Evolutionary conservation across 1,140 invertebrate species (phyloP), one percentile per base, ranked within the genome.

Genomic region (Mycetomoellerius zeteki): DNA sequence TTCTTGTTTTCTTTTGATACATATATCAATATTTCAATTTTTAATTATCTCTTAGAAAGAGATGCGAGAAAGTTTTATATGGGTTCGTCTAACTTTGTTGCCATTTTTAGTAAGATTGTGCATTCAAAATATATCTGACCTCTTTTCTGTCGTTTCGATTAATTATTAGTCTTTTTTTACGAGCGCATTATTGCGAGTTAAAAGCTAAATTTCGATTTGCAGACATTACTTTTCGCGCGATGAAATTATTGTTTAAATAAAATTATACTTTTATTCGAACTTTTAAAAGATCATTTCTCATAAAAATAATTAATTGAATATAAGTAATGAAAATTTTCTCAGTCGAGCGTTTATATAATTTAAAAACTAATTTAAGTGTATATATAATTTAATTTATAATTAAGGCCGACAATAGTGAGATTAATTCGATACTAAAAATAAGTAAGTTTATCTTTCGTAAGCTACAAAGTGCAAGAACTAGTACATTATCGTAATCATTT

Each of bases 331-430:
- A 58, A 81, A 81, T 81, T 71, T 85, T 75, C 50, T 69, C 5
- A 73, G 5, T 37, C 43, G 60, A 71, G 69, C 52, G 67, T 60
- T 54, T 65, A 12, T 3, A 56, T 37, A 62, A 62, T 43, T 85
- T 65, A 30, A 21, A 75, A 65, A 7, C 62, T 30, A 24, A 56
- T 71, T 81, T 81, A 71, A 47, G 24, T 54, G 19, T 86, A n/a
- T n/a, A n/a, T n/a, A n/a, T n/a, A 72, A 85, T 86, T 88, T 73
- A 65, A 6, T 65, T 80, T 88, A 10, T 7, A 43, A 43, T 43
- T 43, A 43, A 67, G 85, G 56, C 52, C 27, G 21, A 87, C 30
- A 64, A 16, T 65, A 89, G 81, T 88, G 86, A 89, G 88, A 88
- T 88, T 89, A 88, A 86, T 75, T 85, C 62, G 58, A 85, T 85